Evolutionary conservation across 1,140 invertebrate species (phyloP), one percentile per base, ranked within the genome.

Genomic region (Oedothorax gibbosus): DNA sequence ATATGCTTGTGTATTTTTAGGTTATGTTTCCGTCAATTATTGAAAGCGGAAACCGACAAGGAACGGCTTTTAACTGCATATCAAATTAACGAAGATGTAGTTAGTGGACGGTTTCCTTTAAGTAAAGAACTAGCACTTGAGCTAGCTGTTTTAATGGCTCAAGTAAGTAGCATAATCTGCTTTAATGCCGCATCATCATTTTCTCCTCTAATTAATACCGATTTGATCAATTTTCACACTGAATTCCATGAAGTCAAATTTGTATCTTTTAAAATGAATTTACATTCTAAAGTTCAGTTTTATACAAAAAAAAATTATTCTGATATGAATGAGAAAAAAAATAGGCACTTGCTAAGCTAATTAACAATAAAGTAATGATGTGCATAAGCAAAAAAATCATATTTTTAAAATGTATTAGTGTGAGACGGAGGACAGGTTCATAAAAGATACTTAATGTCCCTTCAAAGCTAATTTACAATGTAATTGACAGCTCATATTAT

Each of bases 141-240:
- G 91, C 90, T 98, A 78, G 95, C 96, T 12, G 95, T 96, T 9
- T 91, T 99, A 35, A 97, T 98, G 96, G 95, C 96, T 35, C 97
- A 94, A 93, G 93, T 95, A 68, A 53, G 75, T 69, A 12, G 18
- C n/a, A n/a, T n/a, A n/a, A n/a, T n/a, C n/a, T n/a, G n/a, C n/a
- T n/a, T n/a, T n/a, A n/a, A n/a, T 8, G 15, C 64, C 64, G 15
- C 7, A 35, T 71, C n/a, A 49, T 71, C n/a, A n/a, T 56, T 7
- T 21, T 56, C 6, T 49, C 49, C 11, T 71, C 7, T 66, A 21
- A 0, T 66, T 66, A 66, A 20, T n/a, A n/a, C 12, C 18, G 5
- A 66, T 66, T 20, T 66, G 0, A 21, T 5, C 35, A 35, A 35
- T 35, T 1, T 35, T 35, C 5, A 5, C 35, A 35, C 35, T 35